Evolutionary conservation across 2,113 vertebrate genomes (phyloP), one percentile per base, ranked within the genome.

Genomic region (Tetrao urogallus): DNA sequence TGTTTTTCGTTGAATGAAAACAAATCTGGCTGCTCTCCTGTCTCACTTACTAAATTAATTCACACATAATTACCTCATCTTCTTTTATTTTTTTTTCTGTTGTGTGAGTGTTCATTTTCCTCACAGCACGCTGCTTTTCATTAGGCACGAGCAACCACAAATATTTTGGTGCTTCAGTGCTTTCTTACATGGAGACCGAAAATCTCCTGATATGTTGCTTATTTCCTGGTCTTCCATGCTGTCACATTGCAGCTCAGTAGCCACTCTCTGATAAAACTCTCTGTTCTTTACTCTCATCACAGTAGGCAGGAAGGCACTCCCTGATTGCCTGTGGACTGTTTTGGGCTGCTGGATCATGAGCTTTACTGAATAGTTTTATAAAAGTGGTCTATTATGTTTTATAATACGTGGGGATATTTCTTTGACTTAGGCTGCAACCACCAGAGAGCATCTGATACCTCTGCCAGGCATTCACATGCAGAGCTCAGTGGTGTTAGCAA

Each of bases 51-150:
- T 81, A 42, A 95, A 92, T 17, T 80, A 66, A 76, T 80, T 85
- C 20, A 50, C 22, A 50, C 22, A 3, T 27, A 88, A 58, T 89
- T 4, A 85, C 45, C 50, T 80, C 40, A 89, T 71, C 43, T 47
- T 71, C 57, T 47, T 81, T 80, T 34, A 1, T 15, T 40, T 25
- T 60, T 60, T 60, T 27, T 18, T 67, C 48, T 76, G 36, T 28
- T 40, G 18, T 20, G 32, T 32, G 32, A 92, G 74, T 76, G 36
- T 47, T 63, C 60, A 34, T 91, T 85, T 77, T 80, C 34, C 38
- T 74, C 38, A 63, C 81, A 92, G 64, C 21, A 45, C 71, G 60
- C 64, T 86, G 89, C 67, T 92, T 91, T 93, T 83, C 57, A 54
- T 69, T 86, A 38, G 43, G 52, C 61, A 69, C 0, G 1, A 47